These are phyloP conservation scores for Sorex maritimensis DNA, from an alignment of 2,797 vertebrate genomes.

Conservation along the genomic window DNA sequence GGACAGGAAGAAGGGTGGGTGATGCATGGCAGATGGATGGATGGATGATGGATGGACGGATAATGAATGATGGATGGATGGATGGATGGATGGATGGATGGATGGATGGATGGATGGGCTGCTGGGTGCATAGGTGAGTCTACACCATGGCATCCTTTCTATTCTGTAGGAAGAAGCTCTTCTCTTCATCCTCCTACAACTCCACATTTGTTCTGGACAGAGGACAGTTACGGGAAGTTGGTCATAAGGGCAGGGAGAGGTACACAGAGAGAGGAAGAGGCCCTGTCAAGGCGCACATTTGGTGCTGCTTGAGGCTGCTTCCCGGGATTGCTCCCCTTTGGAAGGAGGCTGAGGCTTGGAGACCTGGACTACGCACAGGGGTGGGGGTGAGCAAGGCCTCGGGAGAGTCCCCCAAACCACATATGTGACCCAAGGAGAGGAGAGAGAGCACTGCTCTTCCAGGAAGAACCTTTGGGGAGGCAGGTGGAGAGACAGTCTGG, in stretches of 20 bases:
- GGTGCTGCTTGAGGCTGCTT: neutral
- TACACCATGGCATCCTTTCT: neutral
- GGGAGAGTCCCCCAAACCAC: slow-evolving; percentile 8
- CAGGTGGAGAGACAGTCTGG: too few relatives aligned
- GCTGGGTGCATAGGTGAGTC: too few relatives aligned
- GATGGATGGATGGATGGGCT: neutral
- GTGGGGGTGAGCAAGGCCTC: neutral
- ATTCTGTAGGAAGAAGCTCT: neutral
- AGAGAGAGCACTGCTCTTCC: slow-evolving; percentile 6
- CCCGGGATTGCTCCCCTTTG: neutral
- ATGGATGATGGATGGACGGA: neutral
- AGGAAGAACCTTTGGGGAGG: neutral
- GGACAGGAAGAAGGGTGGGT: neutral
- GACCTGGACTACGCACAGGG: neutral
- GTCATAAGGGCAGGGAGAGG: slow-evolving; percentile 17
- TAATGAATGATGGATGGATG: neutral
- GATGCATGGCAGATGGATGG: neutral
- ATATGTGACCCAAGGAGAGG: neutral
- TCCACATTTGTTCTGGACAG: neutral
- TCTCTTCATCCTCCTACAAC: slow-evolving; percentile 27
- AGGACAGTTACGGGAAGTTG: neutral
- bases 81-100: neutral
- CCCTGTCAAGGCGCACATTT: neutral
- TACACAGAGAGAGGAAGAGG: neutral
- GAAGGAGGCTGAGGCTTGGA: neutral